Base-by-base conservation (phyloP, 1,140 invertebrate species). In the Hyles euphorbiae region DNA sequence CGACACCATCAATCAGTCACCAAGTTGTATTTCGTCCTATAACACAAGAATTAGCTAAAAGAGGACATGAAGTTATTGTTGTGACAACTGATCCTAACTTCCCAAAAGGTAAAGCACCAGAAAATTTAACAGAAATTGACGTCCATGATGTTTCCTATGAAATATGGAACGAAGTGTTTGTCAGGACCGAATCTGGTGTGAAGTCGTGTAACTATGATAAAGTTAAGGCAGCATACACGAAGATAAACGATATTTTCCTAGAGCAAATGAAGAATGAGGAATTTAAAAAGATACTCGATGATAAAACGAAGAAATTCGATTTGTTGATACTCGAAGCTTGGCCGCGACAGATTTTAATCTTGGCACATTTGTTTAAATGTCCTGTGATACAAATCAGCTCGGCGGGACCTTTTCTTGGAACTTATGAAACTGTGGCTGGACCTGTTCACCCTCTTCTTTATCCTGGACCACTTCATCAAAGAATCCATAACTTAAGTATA, bases 1-100 rank as follows among this genome's bases (percentile, higher is more conserved):
- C 90, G 45, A 79, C 81, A 3, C 81, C 88, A 54, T 81, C 78
- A 3, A 64, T 70, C 5, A 90, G 88, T 60, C 90, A 91, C 63
- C 83, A 88, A 67, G 76, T 87, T 9, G 75, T 90, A 9, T 86
- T 89, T 56, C 64, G 78, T 48, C 75, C 86, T 22, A 34, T 90
- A 7, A 74, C 77, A 34, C 56, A 63, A 40, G 73, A 71, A 34
- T 40, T 78, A 33, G 62, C 67, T 2, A 64, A 55, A 47, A 61
- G 70, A 7, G 67, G 72, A 5, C 71, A 78, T 69, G 63, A 76
- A 47, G 52, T 91, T 0, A 80, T 83, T 7, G 62, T 83, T 3
- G 56, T 81, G 0, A 87, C 80, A 32, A 57, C 83, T 40, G 68
- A 82, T 56, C 80, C 80, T 11, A 60, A 22, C 1, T 71, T 68